Evolutionary conservation across 2,797 vertebrate species (phyloP).

Genomic region (Sebastes cheni): DNA sequence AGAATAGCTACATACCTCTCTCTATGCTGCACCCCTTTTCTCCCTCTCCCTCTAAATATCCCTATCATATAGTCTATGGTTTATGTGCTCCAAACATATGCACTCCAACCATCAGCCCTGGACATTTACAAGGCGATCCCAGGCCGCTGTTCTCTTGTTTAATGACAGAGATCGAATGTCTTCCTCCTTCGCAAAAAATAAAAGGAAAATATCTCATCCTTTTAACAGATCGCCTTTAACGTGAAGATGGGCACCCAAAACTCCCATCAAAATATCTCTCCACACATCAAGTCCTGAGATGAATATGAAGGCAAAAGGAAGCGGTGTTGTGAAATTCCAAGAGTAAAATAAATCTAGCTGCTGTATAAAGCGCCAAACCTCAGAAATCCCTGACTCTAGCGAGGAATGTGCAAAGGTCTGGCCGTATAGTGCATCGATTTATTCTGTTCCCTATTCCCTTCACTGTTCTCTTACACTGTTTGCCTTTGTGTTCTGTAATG

Average conservation of each 20-base stretch:
- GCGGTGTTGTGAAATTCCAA: slow-evolving; percentile 51
- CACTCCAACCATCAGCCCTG: slow-evolving; percentile 50
- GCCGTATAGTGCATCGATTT: slow-evolving; percentile 36
- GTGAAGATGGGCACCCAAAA: slow-evolving; percentile 56
- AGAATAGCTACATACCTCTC: not conserved
- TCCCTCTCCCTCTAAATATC: slow-evolving; percentile 8
- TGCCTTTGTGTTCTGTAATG: slow-evolving; percentile 52
- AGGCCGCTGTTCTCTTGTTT: slow-evolving; percentile 59
- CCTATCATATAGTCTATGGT: slow-evolving; percentile 20
- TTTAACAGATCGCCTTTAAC: slow-evolving; percentile 51
- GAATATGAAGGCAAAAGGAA: slow-evolving; percentile 38
- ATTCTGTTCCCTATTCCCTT: slow-evolving; percentile 30
- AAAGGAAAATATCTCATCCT: slow-evolving; percentile 24
- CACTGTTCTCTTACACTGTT: slow-evolving; percentile 28
- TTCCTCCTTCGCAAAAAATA: slow-evolving; percentile 42
- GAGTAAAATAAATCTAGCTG: slow-evolving; percentile 71
- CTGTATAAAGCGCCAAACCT: slow-evolving; percentile 73
- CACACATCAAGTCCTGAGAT: slow-evolving; percentile 30
- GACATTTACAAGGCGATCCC: slow-evolving; percentile 72
- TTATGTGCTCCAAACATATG: slow-evolving; percentile 56
- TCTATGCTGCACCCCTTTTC: not conserved
- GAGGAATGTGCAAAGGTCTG: slow-evolving; percentile 64
- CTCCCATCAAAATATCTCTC: slow-evolving; percentile 62
- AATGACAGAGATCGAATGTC: slow-evolving; percentile 67
- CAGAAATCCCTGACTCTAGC: slow-evolving; percentile 64